These are phyloP conservation scores for Sciurus carolinensis DNA, from an alignment of 2,797 vertebrate species.

Conservation along the genomic window DNA sequence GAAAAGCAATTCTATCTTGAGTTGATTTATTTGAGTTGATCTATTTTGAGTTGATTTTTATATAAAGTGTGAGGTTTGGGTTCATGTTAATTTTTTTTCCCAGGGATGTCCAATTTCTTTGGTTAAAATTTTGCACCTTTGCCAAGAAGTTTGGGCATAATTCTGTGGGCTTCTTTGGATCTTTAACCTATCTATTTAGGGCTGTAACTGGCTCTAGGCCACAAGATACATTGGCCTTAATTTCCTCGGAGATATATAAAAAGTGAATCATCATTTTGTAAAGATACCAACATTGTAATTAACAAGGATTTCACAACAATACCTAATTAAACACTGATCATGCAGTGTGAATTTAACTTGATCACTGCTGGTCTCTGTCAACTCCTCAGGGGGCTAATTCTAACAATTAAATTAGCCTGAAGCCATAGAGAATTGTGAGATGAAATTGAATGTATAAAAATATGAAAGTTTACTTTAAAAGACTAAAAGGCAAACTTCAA, in stretches of 20 bases:
- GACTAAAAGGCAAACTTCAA: constrained; percentile 5
- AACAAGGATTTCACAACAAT: constrained; percentile 86
- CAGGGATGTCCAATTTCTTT: neutral
- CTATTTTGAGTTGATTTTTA: constrained; percentile 54
- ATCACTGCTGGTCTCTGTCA: constrained; percentile 83
- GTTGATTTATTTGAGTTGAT: neutral
- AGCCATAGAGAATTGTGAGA: constrained; percentile 60
- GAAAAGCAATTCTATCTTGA: neutral
- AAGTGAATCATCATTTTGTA: constrained; percentile 80
- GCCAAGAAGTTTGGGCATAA: neutral
- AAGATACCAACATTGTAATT: constrained; percentile 84
- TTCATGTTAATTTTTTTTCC: constrained; percentile 29
- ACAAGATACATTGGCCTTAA: constrained; percentile 40
- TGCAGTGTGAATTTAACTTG: constrained; percentile 87
- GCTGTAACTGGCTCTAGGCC: constrained; percentile 8
- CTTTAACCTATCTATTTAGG: constrained; percentile 72
- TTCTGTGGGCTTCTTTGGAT: neutral
- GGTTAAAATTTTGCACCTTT: constrained; percentile 39
- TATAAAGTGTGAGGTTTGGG: neutral
- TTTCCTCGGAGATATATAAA: constrained; percentile 71
- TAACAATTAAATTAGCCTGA: constrained; percentile 80
- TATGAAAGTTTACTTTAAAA: neutral
- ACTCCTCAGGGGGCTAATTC: constrained; percentile 85
- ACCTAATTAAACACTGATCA: constrained; percentile 87
- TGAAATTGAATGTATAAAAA: neutral